A percentile compares a stretch with the other conserved stretches of the same genome.
These are phyloP conservation scores for Antrozous pallidus DNA, from an alignment of 2,797 vertebrate genomes.

Conservation along the genomic window DNA sequence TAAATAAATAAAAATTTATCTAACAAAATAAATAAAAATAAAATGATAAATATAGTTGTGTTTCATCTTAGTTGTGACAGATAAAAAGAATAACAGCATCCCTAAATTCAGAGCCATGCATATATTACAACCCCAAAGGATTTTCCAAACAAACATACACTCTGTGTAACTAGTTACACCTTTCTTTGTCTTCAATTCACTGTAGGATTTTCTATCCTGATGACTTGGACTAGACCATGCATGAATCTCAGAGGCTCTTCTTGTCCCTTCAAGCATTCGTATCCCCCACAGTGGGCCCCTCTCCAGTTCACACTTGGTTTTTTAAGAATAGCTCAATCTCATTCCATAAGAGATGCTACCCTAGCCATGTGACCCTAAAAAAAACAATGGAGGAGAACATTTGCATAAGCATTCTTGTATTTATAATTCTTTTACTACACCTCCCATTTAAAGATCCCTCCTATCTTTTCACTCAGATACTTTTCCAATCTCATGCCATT, in stretches of 20 bases:
- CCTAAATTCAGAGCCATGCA: background rate
- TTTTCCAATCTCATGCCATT: too few relatives aligned
- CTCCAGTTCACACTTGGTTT: background rate
- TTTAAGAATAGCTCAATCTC: background rate
- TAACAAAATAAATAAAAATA: too few relatives aligned
- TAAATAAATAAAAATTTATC: too few relatives aligned
- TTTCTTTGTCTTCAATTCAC: background rate
- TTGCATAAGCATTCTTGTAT: background rate
- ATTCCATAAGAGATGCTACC: background rate
- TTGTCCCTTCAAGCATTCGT: background rate
- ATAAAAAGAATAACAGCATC: conserved; percentile 18
- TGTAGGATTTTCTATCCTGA: background rate
- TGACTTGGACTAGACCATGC: background rate
- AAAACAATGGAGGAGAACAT: background rate
- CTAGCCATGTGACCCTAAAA: background rate
- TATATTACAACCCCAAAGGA: background rate
- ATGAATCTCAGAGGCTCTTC: background rate
- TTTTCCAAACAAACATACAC: background rate
- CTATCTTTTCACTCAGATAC: too few relatives aligned
- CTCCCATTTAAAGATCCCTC: too few relatives aligned
- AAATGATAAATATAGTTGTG: conserved; percentile 15
- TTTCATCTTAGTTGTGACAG: conserved; percentile 37
- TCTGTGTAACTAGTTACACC: background rate
- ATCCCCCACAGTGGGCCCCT: background rate
- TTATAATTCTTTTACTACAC: too few relatives aligned